Conservation (phyloP, 2,888 invertebrate genomes). For the Asteroscopus sphinx region DNA sequence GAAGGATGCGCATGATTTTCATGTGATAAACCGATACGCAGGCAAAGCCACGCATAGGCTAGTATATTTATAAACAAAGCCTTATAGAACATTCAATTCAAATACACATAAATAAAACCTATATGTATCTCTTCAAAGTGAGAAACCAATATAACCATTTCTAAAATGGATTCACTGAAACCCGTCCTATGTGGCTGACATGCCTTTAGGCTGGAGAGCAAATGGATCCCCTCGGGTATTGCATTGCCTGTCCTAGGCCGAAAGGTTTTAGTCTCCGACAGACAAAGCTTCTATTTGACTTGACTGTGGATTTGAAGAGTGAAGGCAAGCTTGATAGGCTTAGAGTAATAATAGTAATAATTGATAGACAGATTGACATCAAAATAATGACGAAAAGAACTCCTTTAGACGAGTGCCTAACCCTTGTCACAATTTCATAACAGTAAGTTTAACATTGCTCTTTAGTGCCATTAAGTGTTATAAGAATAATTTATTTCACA, state of each 20-base stretch:
- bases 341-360: too few relatives aligned
- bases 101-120: neutral
- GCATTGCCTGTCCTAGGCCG: conserved; percentile 24
- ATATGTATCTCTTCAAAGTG: neutral
- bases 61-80: too few relatives aligned
- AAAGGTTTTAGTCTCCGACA: conserved; percentile 38
- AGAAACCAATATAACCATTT: neutral
- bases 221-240: conserved; percentile 45
- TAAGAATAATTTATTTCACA: too few relatives aligned
- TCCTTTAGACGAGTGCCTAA: neutral
- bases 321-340: neutral
- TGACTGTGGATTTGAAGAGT: neutral
- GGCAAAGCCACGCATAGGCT: too few relatives aligned
- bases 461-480: conserved; percentile 24
- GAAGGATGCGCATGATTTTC: too few relatives aligned
- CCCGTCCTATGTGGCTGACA: conserved; percentile 29
- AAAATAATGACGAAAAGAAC: neutral
- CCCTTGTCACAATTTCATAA: conserved; percentile 29
- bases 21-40: too few relatives aligned
- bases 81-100: too few relatives aligned
- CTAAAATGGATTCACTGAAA: conserved; percentile 16
- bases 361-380: neutral
- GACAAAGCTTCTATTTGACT: conserved; percentile 23
- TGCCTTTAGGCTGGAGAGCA: conserved; percentile 40
- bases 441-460: conserved; percentile 13